Conservation (phyloP, 2,797 vertebrate species). For the Lithobates sylvaticus region DNA sequence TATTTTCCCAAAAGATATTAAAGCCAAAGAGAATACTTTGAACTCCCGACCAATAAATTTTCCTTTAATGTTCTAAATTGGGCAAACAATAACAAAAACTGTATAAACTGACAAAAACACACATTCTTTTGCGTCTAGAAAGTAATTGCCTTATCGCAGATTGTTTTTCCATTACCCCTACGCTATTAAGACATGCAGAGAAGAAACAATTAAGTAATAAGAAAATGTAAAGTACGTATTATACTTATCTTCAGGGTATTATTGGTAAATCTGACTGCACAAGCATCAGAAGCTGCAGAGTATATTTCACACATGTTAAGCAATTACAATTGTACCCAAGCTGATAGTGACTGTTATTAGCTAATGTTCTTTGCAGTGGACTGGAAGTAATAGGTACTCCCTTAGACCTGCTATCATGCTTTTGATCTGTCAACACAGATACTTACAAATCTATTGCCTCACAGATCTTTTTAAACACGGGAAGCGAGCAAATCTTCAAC, state of each 20-base stretch:
- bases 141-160: not conserved
- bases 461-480: constrained; percentile 73
- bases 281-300: constrained; percentile 5
- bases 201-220: constrained; percentile 13
- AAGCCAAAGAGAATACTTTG: not conserved
- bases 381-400: constrained; percentile 39
- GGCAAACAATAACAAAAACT: not conserved
- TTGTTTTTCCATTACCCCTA: not conserved
- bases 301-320: constrained; percentile 47
- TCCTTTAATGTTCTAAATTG: not conserved
- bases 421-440: constrained; percentile 37
- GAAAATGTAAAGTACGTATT: constrained; percentile 9
- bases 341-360: constrained; percentile 10
- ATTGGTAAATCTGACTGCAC: constrained; percentile 20
- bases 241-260: constrained; percentile 6
- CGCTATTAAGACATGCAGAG: not conserved
- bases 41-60: not conserved
- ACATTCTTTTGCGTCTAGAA: not conserved
- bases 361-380: constrained; percentile 39
- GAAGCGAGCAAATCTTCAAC: constrained; percentile 73
- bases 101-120: not conserved
- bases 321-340: constrained; percentile 43
- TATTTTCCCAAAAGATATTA: too few species aligned
- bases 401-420: not conserved
- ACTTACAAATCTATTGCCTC: constrained; percentile 75